Percentiles rank a stretch among this genome's conserved stretches.
Evolutionary conservation across 2,888 invertebrate species (phyloP).

Genomic region (Lepeophtheirus nordmannii): DNA sequence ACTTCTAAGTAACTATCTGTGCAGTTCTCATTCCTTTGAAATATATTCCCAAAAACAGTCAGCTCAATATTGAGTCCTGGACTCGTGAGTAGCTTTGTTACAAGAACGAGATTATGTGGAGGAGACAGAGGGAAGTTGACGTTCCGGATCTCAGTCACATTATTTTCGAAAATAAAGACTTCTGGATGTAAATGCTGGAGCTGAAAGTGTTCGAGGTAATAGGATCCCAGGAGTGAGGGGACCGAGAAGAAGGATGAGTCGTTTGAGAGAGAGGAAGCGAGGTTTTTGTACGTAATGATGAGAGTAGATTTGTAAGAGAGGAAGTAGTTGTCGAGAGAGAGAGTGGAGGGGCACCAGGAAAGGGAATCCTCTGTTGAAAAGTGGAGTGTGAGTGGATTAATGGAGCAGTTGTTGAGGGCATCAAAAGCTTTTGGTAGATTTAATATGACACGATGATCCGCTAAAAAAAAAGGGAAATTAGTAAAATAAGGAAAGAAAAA

Average conservation of each 20-base stretch:
- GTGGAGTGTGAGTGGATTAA: neutral
- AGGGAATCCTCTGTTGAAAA: neutral
- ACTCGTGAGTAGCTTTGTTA: neutral
- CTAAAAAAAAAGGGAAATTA: neutral
- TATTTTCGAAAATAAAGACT: neutral
- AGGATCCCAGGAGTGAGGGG: neutral
- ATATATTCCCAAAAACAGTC: neutral
- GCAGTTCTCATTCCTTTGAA: neutral
- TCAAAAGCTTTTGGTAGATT: neutral
- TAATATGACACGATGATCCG: neutral
- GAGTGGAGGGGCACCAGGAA: neutral
- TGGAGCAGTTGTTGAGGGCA: neutral
- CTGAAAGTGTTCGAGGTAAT: neutral
- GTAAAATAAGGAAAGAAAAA: neutral
- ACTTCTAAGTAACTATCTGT: neutral
- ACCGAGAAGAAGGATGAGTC: neutral
- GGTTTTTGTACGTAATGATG: slow-evolving; percentile 1
- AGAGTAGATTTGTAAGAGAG: slow-evolving; percentile 4
- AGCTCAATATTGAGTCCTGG: neutral
- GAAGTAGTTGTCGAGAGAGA: neutral
- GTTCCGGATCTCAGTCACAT: neutral
- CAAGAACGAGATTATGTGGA: slow-evolving; percentile 2
- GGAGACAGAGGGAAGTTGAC: neutral
- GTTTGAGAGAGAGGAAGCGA: too few species aligned
- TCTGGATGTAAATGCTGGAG: slow-evolving; percentile 3